Conservation (phyloP, 2,113 vertebrate species). For the Podarcis muralis region DNA sequence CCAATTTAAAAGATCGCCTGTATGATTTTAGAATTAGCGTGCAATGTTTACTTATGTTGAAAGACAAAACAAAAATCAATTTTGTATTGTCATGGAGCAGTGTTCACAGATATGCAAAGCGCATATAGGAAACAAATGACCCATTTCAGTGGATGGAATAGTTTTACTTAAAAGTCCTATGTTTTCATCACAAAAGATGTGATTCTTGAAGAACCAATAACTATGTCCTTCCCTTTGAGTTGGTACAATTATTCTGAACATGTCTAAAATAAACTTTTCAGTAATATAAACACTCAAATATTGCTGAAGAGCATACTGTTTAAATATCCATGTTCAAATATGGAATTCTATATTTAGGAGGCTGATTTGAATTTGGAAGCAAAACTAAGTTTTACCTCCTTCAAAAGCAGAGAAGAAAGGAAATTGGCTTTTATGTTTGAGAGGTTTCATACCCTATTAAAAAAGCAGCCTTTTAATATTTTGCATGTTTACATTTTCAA, state of each 20-base stretch:
- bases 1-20: no score
- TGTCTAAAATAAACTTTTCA: not conserved
- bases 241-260: not conserved
- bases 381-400: not conserved
- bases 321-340: not conserved
- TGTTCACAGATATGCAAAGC: no score
- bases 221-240: not conserved
- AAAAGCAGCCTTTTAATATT: constrained; percentile 7
- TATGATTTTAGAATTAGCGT: not conserved
- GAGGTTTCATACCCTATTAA: not conserved
- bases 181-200: not conserved
- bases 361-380: not conserved
- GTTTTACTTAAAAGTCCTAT: not conserved
- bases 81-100: no score
- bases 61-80: not conserved
- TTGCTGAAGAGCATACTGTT: not conserved
- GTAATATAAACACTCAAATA: not conserved
- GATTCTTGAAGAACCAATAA: not conserved
- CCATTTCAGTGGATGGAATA: not conserved
- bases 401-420: not conserved
- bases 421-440: not conserved
- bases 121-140: not conserved
- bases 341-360: not conserved
- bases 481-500: not conserved
- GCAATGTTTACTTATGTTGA: not conserved